phyloP scores from a whole-genome alignment of 2,888 invertebrate species.

The Antheraea yamamai region DNA sequence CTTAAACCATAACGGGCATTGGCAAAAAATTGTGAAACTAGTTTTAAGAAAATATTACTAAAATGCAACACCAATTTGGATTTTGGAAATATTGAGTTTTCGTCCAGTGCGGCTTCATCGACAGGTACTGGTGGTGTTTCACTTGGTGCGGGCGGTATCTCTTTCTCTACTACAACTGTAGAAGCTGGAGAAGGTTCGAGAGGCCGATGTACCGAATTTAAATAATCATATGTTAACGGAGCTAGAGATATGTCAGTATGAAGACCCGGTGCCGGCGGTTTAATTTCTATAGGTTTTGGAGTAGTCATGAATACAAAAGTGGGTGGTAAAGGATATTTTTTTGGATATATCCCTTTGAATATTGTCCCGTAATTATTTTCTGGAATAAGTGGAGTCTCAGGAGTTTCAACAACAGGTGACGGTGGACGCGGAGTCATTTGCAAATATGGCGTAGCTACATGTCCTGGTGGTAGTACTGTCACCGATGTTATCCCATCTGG shows the following conservation, averaged over 20 bases:
- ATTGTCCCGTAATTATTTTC: neutral
- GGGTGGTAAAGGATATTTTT: conserved; percentile 1
- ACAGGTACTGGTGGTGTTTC: conserved; percentile 16
- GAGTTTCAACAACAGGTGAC: conserved; percentile 24
- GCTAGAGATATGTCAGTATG: conserved; percentile 39
- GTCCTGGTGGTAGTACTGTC: conserved; percentile 13
- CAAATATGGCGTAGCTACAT: conserved; percentile 19
- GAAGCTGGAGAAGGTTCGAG: conserved; percentile 18
- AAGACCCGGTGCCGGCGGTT: conserved; percentile 23
- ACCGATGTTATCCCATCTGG: conserved; percentile 18
- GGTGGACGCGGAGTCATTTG: conserved; percentile 18
- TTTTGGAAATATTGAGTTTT: conserved; percentile 39
- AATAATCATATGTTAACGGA: conserved; percentile 34
- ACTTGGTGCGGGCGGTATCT: conserved; percentile 12
- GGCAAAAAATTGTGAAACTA: conserved; percentile 58
- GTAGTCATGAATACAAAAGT: conserved; percentile 7
- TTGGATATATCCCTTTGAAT: neutral
- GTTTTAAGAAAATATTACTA: conserved; percentile 61
- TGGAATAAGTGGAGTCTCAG: conserved; percentile 21
- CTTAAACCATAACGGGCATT: conserved; percentile 52
- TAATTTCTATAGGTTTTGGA: conserved; percentile 1
- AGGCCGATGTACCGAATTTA: conserved; percentile 29
- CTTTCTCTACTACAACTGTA: conserved; percentile 23
- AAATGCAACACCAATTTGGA: conserved; percentile 56
- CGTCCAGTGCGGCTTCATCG: conserved; percentile 23